Conservation (phyloP, 2,113 vertebrate species). For the Orycteropus afer region DNA sequence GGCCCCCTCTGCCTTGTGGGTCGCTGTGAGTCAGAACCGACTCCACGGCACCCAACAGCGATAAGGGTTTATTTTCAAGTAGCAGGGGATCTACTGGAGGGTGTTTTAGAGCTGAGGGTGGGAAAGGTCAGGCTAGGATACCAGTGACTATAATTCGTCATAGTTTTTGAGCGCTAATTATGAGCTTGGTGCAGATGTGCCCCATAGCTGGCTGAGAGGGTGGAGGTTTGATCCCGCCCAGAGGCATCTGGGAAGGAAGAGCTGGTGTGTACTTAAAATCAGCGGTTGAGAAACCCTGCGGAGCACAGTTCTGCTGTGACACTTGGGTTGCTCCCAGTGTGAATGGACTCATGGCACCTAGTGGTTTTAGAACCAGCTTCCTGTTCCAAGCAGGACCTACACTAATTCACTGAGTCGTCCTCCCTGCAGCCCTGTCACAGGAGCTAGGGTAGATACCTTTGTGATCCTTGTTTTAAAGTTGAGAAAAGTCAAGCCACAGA, state of each 20-base stretch:
- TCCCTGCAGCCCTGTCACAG: background rate
- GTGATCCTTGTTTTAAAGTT: background rate
- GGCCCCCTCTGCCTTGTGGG: no score
- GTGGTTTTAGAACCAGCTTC: background rate
- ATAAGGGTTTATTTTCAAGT: background rate
- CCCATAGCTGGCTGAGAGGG: background rate
- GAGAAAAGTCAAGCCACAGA: background rate
- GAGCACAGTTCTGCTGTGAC: background rate
- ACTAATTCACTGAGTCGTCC: background rate
- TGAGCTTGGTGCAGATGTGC: background rate
- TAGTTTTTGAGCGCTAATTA: background rate
- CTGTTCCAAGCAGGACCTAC: background rate
- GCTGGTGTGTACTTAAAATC: background rate
- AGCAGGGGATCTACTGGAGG: background rate
- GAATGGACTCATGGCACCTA: background rate
- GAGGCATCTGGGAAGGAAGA: background rate
- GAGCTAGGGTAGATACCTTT: background rate
- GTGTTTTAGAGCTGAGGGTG: background rate
- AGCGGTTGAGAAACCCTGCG: background rate
- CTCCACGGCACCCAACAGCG: no score
- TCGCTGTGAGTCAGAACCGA: no score
- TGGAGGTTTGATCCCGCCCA: background rate
- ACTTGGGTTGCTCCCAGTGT: background rate
- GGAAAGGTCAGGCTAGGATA: background rate
- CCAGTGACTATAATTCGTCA: background rate